Evolutionary conservation across 2,797 vertebrate genomes (phyloP), one percentile per base, ranked within the genome.

Genomic region (Gadopsis marmoratus): DNA sequence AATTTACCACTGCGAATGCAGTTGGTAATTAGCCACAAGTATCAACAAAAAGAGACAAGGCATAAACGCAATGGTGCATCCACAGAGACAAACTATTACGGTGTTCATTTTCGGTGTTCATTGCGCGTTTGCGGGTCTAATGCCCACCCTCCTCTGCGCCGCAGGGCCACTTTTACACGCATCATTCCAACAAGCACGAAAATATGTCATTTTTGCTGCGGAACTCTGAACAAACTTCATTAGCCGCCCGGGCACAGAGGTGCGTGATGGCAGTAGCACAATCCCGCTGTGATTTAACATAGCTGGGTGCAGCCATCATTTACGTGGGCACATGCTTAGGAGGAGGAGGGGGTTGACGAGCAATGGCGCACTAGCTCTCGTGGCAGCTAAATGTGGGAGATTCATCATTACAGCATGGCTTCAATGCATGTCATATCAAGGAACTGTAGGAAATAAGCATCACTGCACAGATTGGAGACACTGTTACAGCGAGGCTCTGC

Each of bases 191-290:
- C 58, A 77, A 56, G 12, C 39, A 41, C 4, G 23, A 78, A 78
- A 53, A 67, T 72, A 50, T 82, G 76, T 83, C 47, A 54, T 80
- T 83, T 79, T 69, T 75, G 37, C 76, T n/a, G 78, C 65, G 68
- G 55, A 82, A 74, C 67, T 82, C 73, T n/a, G 81, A 86, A 86
- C 76, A 81, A 76, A 83, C 70, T 78, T 85, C 86, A 92, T 91
- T 83, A 91, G 83, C 72, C 82, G 67, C 81, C 75, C 29, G 69
- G 77, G 74, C 83, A 68, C 78, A 50, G 65, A 72, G 76, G 64
- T 56, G 76, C 64, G 62, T 48, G 81, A 85, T 51, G 59, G 71
- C 76, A 62, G 88, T 41, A 54, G 76, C 84, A 68, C 71, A 76
- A 81, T 71, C 85, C 67, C 76, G 68, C 64, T 74, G 71, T 84